Conservation (phyloP, 2,113 vertebrate species). For the Tenebrosternarchus preto region DNA sequence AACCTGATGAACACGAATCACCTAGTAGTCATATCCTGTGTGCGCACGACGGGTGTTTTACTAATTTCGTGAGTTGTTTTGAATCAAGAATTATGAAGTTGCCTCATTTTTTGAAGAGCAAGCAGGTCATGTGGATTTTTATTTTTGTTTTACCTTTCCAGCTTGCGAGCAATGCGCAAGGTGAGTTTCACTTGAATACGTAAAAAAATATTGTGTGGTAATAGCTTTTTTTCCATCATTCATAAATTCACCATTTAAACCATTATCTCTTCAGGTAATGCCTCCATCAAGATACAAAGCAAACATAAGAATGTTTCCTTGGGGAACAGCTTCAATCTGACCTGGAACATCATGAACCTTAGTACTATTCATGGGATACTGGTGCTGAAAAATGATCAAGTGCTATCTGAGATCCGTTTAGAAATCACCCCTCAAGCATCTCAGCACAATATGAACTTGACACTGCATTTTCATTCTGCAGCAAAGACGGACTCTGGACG, state of each 20-base stretch:
- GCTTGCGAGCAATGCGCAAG: neutral
- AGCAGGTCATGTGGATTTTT: conserved; percentile 24
- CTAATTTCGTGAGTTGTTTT: neutral
- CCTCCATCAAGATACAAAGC: neutral
- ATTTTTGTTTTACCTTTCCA: neutral
- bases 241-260: too few species aligned
- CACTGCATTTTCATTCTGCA: neutral
- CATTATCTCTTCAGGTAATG: conserved; percentile 10
- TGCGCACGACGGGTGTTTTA: neutral
- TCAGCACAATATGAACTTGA: neutral
- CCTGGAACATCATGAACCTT: conserved; percentile 20
- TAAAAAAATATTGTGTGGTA: neutral
- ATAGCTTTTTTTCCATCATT: too few species aligned
- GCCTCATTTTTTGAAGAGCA: too few species aligned
- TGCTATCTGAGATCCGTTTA: neutral
- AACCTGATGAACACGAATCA: neutral
- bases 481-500: neutral
- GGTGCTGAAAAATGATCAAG: conserved; percentile 4
- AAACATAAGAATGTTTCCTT: neutral
- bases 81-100: neutral
- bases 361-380: neutral
- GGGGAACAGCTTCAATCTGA: conserved; percentile 30
- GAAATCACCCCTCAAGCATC: neutral
- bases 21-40: conserved; percentile 20
- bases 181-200: conserved; percentile 18